Conservation (phyloP, 2,113 vertebrate species). For the Columbina picui region DNA sequence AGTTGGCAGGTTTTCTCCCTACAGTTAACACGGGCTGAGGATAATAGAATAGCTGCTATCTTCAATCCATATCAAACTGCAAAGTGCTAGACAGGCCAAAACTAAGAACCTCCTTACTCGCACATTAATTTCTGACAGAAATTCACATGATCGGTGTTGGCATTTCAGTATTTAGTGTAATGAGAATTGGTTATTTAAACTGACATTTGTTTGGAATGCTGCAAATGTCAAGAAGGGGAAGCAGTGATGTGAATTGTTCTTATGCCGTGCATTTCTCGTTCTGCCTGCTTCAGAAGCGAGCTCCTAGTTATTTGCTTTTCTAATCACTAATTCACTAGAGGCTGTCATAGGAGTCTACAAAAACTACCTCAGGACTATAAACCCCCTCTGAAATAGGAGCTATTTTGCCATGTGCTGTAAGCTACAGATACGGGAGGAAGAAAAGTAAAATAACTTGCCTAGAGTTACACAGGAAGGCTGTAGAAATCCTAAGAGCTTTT, state of each 20-base stretch:
- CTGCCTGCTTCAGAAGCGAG: background rate
- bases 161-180: constrained; percentile 20
- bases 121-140: constrained; percentile 15
- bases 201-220: constrained; percentile 32
- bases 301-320: background rate
- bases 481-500: background rate
- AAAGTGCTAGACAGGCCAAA: background rate
- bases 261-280: background rate
- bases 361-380: background rate
- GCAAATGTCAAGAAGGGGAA: background rate
- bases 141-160: background rate
- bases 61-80: constrained; percentile 46
- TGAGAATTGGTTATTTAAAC: constrained; percentile 31
- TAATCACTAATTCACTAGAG: background rate
- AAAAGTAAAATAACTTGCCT: background rate
- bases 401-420: background rate
- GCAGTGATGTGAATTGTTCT: background rate
- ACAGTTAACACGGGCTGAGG: background rate
- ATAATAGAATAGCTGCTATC: constrained; percentile 29
- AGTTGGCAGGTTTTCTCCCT: constrained; percentile 35
- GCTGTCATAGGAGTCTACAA: background rate
- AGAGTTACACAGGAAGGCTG: background rate
- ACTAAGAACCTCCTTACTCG: background rate
- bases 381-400: background rate
- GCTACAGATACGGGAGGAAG: background rate